Base-by-base conservation (phyloP, 2,797 vertebrate species). In the Menidia menidia region DNA sequence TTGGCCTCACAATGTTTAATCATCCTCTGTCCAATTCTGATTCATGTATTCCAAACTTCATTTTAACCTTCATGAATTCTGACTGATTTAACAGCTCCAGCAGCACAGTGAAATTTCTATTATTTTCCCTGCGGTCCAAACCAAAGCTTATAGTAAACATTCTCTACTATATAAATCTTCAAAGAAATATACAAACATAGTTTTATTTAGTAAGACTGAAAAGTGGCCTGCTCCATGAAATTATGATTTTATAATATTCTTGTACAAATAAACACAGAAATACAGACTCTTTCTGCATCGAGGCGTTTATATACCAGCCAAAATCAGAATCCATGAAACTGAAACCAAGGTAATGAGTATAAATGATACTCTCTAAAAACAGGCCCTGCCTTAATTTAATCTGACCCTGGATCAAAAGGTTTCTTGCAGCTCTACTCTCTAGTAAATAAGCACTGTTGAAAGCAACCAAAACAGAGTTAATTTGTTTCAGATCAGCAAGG, bases 401-500 rank as follows among this genome's bases (percentile, higher is more conserved):
- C 11, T 9, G 65, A 65, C 32, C 41, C 18, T n/a, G 52, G 76
- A 88, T 80, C 69, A 71, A 75, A 72, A 82, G 58, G 57, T 63
- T 48, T 31, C 64, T 55, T 9, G 60, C 78, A 73, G 77, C 43
- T 65, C 52, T 86, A 73, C 70, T 71, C 73, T 85, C 75, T 79
- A 59, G 67, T 77, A 81, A 87, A 88, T 81, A 88, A 90, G 90
- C 74, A 75, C 63, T 80, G 87, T 77, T 3, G 6, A 75, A 74
- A 68, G 67, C 66, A 64, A 69, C 63, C 44, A 50, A 73, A 75
- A 81, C 69, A 44, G 18, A 76, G 66, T 82, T 75, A 57, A 88
- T 88, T 89, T 83, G 77, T 89, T 85, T 87, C 74, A 80, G 75
- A 82, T 85, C 84, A 80, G 84, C 69, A 76, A 87, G 41, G 80